Evolutionary conservation across 2,113 vertebrate species (phyloP), one percentile per base, ranked within the genome.

Genomic region (Actenoides lindsayi): DNA sequence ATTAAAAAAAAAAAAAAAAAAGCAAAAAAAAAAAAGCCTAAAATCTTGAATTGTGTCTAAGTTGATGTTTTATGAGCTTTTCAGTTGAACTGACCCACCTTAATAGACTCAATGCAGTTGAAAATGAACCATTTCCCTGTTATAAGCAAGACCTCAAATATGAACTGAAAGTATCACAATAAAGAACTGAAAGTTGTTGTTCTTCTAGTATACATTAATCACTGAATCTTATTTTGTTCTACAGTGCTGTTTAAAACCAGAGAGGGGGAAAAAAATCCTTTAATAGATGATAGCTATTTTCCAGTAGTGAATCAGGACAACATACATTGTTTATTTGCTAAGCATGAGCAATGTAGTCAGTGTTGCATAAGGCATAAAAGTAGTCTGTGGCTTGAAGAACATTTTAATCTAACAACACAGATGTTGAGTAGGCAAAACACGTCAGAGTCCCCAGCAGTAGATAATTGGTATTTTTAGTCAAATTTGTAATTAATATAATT

Each of bases 371-470:
- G 74, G 23, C 62, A 73, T n/a, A 83, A 93, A 89, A 95, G 16
- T 59, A 90, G 54, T 54, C 41, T 67, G 37, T 90, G 44, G 59
- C n/a, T 93, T 5, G 1, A 88, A 94, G 60, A 91, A 73, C 50
- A 67, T 90, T 95, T 92, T 77, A 70, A 62, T 88, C 68, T 70
- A 63, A 70, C 37, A 65, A 31, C 59, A 90, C 79, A 93, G 56
- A 84, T 83, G 63, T 35, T 90, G 31, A 88, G 85, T 86, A 92
- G 82, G 46, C 59, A 94, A 90, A 91, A 86, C 10, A 80, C 63
- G 30, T 33, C n/a, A 56, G 42, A 82, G 71, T 86, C 25, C 30
- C 16, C 56, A 95, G 51, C 17, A 74, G 50, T 33, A 74, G 54
- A 74, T 90, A 94, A 85, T 65, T 77, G 16, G 42, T 63, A 67